Base-by-base conservation (phyloP, 2,113 vertebrate genomes). In the Pristiophorus japonicus region DNA sequence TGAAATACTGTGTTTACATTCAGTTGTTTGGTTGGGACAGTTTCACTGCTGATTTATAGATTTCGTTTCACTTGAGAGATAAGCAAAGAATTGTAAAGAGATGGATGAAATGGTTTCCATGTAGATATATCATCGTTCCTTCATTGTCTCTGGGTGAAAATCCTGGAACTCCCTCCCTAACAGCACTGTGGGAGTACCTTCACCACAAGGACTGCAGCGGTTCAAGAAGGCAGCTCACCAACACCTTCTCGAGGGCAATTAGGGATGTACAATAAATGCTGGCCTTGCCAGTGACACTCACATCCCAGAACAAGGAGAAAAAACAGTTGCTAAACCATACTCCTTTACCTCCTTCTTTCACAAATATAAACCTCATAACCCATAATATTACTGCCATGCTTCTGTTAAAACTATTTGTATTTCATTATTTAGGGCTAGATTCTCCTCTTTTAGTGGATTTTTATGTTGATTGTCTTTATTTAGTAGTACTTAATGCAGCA, bases 1-100 rank as follows among this genome's bases (percentile, higher is more conserved):
- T 67, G 84, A 87, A 87, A 87, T 87, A 87, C 84, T 87, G 84
- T 51, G 84, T 47, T 87, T 87, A 47, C 84, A 24, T 87, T 47
- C 51, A n/a, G 3, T 81, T 81, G 10, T 8, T 38, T 47, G 20
- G 65, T 42, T 67, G 38, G 62, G 63, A 66, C 38, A 94, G 91
- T 42, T 66, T 94, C 20, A 66, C 91, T 24, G 24, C 63, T 45
- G 63, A 67, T 66, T 94, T 67, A 45, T 94, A 67, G 62, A 67
- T 94, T 93, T 93, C 42, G 16, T 93, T 94, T 94, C 63, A 94
- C 91, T 45, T 67, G 91, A 22, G 8, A 67, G 38, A 45, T 30
- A 24, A 65, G 42, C 59, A 65, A 4, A 45, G 91, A 14, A 45
- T 66, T 94, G 1, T 93, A 63, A 94, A 94, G 38, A 38, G n/a